Percentiles rank a stretch among this genome's conserved stretches.
These are phyloP conservation scores for Penaeus vannamei DNA, from an alignment of 1,140 invertebrate species.

Conservation along the genomic window DNA sequence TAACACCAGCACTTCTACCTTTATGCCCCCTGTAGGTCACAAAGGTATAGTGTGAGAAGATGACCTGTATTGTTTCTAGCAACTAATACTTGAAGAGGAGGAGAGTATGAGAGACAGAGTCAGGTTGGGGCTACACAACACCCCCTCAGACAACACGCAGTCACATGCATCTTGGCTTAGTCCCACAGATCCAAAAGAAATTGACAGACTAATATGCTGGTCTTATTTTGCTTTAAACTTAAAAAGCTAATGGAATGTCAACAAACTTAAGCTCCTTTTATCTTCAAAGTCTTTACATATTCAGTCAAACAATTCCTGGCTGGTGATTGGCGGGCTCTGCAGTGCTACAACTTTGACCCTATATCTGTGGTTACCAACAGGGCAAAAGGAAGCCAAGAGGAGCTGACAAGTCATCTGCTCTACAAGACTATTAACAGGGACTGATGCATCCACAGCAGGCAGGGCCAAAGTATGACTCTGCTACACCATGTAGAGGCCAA, in stretches of 20 bases:
- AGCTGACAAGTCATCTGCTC: slow-evolving; percentile 24
- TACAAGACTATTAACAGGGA: slow-evolving; percentile 47
- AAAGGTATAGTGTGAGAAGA: slow-evolving; percentile 55
- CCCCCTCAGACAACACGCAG: slow-evolving; percentile 63
- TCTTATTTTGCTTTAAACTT: slow-evolving; percentile 33
- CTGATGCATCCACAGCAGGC: slow-evolving; percentile 58
- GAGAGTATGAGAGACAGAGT: slow-evolving; percentile 63
- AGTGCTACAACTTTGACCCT: slow-evolving; percentile 30
- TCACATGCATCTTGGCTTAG: slow-evolving; percentile 49
- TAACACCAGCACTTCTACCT: slow-evolving; percentile 55
- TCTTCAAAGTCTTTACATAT: neutral
- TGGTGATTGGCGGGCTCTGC: slow-evolving; percentile 2
- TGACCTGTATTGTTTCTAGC: slow-evolving; percentile 59
- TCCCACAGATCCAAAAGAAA: slow-evolving; percentile 40
- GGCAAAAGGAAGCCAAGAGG: slow-evolving; percentile 24
- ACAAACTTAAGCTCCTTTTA: neutral
- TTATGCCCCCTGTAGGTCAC: slow-evolving; percentile 53
- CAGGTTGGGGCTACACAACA: slow-evolving; percentile 57
- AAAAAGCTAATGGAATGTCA: slow-evolving; percentile 23
- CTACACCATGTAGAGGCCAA: slow-evolving; percentile 47
- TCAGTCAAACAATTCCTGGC: neutral
- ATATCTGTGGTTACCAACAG: slow-evolving; percentile 10
- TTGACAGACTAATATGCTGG: slow-evolving; percentile 1
- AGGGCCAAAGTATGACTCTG: slow-evolving; percentile 47
- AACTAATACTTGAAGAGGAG: slow-evolving; percentile 54